These are phyloP conservation scores for Macroramphosus scolopax DNA, from an alignment of 2,797 vertebrate species.

Conservation along the genomic window DNA sequence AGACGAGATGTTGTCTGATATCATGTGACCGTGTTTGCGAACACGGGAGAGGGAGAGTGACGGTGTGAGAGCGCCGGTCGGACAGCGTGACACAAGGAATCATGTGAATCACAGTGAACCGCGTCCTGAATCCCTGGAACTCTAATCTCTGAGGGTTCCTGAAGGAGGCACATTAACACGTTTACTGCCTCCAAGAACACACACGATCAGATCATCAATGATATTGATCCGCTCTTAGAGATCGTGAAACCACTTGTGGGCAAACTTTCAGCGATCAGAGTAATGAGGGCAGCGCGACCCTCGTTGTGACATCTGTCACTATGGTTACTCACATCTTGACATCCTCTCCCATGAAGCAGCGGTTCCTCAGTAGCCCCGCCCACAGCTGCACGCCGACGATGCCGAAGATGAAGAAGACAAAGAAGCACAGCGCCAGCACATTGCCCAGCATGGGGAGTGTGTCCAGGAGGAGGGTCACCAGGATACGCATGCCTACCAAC, in stretches of 20 bases:
- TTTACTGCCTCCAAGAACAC: conserved; percentile 27
- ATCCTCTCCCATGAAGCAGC: conserved; percentile 90
- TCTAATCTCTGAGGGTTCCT: too few species aligned
- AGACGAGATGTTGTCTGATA: conserved; percentile 33
- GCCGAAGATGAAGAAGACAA: conserved; percentile 98
- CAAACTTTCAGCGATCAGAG: conserved; percentile 39
- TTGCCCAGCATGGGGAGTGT: conserved; percentile 97
- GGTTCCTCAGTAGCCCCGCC: conserved; percentile 93
- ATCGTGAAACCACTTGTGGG: conserved; percentile 40
- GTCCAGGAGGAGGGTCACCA: conserved; percentile 94
- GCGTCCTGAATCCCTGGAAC: too few species aligned
- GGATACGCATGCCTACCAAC: conserved; percentile 88
- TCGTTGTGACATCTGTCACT: conserved; percentile 37
- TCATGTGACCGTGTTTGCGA: conserved; percentile 23
- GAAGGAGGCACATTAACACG: conserved; percentile 7
- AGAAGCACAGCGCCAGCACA: conserved; percentile 94
- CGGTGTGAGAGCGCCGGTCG: conserved; percentile 11
- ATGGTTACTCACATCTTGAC: conserved; percentile 82
- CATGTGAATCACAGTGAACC: conserved; percentile 15
- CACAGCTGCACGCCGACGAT: conserved; percentile 96
- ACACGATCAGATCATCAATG: conserved; percentile 25
- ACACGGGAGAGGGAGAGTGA: conserved; percentile 23
- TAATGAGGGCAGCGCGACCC: conserved; percentile 21
- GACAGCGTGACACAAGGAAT: conserved; percentile 22
- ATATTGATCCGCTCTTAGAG: conserved; percentile 39